A percentile compares a stretch with the other conserved stretches of the same genome.
phyloP scores from a whole-genome alignment of 2,113 vertebrate species.

The Tragelaphus imberbis region DNA sequence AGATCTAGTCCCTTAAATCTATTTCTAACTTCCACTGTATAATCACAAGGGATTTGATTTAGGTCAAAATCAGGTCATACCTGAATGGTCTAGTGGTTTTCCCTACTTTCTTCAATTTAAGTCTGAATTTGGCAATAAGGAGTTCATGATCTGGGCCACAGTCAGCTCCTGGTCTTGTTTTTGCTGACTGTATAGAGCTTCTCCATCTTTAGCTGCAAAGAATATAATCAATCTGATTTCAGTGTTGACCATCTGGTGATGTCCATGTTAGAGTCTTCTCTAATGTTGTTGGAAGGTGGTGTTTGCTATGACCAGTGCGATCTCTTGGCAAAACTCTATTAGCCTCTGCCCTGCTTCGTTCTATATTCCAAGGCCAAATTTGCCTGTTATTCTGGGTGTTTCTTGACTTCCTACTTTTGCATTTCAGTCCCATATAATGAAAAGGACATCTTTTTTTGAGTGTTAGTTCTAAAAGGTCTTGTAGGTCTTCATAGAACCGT shows the following conservation, averaged over 20 bases:
- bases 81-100: not conserved
- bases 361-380: accelerated
- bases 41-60: not conserved
- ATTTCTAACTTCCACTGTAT: not conserved
- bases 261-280: not conserved
- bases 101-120: not conserved
- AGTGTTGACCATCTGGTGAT: not conserved
- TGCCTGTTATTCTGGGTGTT: not conserved
- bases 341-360: not conserved
- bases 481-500: not conserved
- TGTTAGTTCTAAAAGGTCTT: not conserved
- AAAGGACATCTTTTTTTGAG: not conserved
- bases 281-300: not conserved
- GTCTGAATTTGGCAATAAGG: not conserved
- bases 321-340: not conserved
- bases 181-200: not conserved
- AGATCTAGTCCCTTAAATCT: not conserved
- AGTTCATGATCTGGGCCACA: not conserved
- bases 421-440: not conserved
- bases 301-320: not conserved
- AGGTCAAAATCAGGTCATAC: not conserved
- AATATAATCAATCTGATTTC: not conserved
- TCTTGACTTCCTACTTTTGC: not conserved
- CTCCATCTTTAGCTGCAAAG: not conserved
- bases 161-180: not conserved